Percentiles rank a stretch among this genome's conserved stretches.
Evolutionary conservation across 1,140 invertebrate species (phyloP).

Genomic region (Lepidostoma basale): DNA sequence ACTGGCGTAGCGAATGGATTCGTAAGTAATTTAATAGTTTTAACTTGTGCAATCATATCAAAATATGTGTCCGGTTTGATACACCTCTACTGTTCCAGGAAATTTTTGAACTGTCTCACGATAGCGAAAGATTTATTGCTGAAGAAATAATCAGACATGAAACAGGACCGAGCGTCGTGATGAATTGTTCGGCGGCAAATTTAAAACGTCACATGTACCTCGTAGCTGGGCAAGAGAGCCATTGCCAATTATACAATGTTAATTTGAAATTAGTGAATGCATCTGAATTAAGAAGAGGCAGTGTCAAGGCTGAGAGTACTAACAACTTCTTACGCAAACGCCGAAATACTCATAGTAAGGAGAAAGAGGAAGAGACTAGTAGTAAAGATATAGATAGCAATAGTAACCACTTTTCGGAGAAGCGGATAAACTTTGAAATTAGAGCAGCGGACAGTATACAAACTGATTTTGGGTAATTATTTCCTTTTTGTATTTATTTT

Average conservation of each 20-base stretch:
- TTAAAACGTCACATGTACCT: constrained; percentile 68
- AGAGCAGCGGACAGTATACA: constrained; percentile 77
- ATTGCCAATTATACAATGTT: constrained; percentile 87
- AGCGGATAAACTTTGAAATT: constrained; percentile 74
- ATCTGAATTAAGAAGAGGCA: constrained; percentile 56
- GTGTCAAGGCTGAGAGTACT: constrained; percentile 54
- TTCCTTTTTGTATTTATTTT: no score
- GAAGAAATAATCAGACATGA: constrained; percentile 87
- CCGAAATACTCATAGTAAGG: constrained; percentile 50
- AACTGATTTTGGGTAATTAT: constrained; percentile 74
- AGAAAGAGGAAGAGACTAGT: constrained; percentile 56
- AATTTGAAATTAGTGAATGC: constrained; percentile 70
- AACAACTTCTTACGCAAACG: constrained; percentile 56
- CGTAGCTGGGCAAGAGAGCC: constrained; percentile 89
- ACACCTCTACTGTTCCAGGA: constrained; percentile 66
- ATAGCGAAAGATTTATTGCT: constrained; percentile 79
- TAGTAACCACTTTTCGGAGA: constrained; percentile 58
- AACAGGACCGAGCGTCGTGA: constrained; percentile 86
- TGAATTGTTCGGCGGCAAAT: constrained; percentile 82
- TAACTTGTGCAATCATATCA: background rate
- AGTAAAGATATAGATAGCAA: constrained; percentile 54
- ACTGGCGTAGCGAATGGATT: constrained; percentile 96
- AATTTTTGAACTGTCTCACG: constrained; percentile 87
- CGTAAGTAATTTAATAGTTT: constrained; percentile 64
- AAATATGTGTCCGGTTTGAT: background rate